Base-by-base conservation (phyloP, 2,888 invertebrate genomes). In the Luffia ferchaultella region DNA sequence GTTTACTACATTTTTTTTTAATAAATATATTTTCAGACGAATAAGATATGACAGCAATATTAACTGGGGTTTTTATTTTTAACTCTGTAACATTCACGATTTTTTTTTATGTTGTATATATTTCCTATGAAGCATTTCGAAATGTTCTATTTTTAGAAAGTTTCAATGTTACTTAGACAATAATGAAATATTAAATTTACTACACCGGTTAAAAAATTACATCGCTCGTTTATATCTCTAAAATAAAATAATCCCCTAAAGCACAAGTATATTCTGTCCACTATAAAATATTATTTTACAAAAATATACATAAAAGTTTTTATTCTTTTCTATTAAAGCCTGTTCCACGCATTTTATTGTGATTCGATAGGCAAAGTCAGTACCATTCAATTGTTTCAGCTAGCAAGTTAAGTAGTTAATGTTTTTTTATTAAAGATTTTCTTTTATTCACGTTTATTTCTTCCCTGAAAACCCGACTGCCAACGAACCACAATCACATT, bases 301-400 rank as follows among this genome's bases (percentile, higher is more conserved):
- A 30, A 30, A 30, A 30, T 30, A 30, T 30, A n/a, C n/a, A n/a
- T n/a, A n/a, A n/a, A n/a, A n/a, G n/a, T 30, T 30, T 30, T 7
- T 30, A 30, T 30, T 12, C 30, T 30, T 30, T 30, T 30, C 12
- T 7, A 7, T 55, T 57, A 57, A 57, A 57, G 57, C 58, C 57
- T 50, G 54, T 52, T 57, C 58, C 58, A 55, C 56, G 58, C 58
- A 58, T 30, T 30, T 7, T 30, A 12, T 12, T 12, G 30, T 30
- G 30, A 30, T 30, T 30, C 30, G 30, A 3, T 30, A 30, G 30
- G 30, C 3, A 7, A 30, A 30, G 5, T 7, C 30, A 30, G 30
- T 30, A 7, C 30, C 30, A 30, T 30, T 30, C 3, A 3, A 30
- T 7, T 30, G 12, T 30, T 7, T 30, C 3, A 30, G 5, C 12